phyloP scores from a whole-genome alignment of 1,140 invertebrate species.

The Nephila pilipes region DNA sequence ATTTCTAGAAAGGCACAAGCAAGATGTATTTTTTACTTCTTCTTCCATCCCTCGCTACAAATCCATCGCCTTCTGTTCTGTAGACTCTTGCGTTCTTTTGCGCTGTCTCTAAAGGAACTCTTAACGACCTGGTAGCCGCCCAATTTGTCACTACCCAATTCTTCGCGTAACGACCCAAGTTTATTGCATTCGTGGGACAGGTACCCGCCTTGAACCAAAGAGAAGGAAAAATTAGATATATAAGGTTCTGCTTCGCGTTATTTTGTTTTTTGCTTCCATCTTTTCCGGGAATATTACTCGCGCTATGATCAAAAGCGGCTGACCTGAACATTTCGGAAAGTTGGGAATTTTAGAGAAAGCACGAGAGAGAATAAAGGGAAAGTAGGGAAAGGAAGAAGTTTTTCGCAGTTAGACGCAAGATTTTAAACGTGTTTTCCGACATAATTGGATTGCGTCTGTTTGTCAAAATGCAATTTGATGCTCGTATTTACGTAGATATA shows the following conservation, averaged over 20 bases:
- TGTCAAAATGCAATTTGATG: no score
- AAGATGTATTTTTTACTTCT: background rate
- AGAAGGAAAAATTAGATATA: background rate
- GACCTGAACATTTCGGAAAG: background rate
- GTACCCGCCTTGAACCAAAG: background rate
- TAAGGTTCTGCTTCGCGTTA: background rate
- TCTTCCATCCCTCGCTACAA: background rate
- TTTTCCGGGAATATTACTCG: background rate
- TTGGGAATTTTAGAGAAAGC: no score
- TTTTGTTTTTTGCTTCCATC: background rate
- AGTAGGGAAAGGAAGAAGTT: no score
- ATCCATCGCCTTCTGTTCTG: slow-evolving; percentile 1
- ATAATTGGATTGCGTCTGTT: no score
- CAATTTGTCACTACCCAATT: slow-evolving; percentile 55
- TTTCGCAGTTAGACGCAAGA: no score
- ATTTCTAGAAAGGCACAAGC: slow-evolving; percentile 32
- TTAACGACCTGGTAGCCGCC: slow-evolving; percentile 14
- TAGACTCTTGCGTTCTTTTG: background rate
- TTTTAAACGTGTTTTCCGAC: no score
- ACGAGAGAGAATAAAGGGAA: no score
- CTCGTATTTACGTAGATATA: no score
- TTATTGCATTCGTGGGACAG: slow-evolving; percentile 32
- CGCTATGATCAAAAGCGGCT: background rate
- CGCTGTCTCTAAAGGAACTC: slow-evolving; percentile 20
- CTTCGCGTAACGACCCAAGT: slow-evolving; percentile 41